Evolutionary conservation across 2,797 vertebrate genomes (phyloP), one percentile per base, ranked within the genome.

Genomic region (Zalophus californianus): DNA sequence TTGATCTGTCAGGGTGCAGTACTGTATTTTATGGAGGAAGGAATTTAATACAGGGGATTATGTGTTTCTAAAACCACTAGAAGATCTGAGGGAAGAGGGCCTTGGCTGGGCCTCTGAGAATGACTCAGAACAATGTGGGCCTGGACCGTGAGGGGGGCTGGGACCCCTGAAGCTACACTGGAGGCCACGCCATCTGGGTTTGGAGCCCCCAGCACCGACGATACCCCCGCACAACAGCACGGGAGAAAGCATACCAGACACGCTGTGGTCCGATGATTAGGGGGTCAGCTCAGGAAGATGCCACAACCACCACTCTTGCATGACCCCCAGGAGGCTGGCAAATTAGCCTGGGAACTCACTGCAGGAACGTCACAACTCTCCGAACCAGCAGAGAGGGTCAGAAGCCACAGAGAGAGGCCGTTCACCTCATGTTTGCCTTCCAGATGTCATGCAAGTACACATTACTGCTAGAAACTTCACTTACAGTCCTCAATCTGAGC

Each of bases 211-310:
- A 54, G 16, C 2, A 27, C 18, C 3, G 23, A 54, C 3, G n/a
- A 2, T 38, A 10, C 23, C 18, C 48, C 35, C 4, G 0, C 5
- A 8, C 18, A 5, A 15, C 10, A 18, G 54, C 18, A 75, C 7
- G 72, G 9, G 20, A 25, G 0, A 7, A 41, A 10, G 29, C 73
- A 82, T 7, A 7, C 6, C 0, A 4, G 29, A 13, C n/a, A 15
- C 0, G 0, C 48, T 73, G 62, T 1, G 32, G 7, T 13, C 56
- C 2, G 0, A 2, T 1, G 21, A 14, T 25, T 7, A 10, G 20
- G 62, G 23, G 44, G 25, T 70, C n/a, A 6, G 20, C 66, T 60
- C n/a, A 7, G 70, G 27, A 23, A 29, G 23, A 14, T 5, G 32
- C 32, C 35, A 1, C 14, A 9, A 20, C 3, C 3, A 0, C 32